Conservation (phyloP, 2,113 vertebrate species). For the Anthoscopus minutus region DNA sequence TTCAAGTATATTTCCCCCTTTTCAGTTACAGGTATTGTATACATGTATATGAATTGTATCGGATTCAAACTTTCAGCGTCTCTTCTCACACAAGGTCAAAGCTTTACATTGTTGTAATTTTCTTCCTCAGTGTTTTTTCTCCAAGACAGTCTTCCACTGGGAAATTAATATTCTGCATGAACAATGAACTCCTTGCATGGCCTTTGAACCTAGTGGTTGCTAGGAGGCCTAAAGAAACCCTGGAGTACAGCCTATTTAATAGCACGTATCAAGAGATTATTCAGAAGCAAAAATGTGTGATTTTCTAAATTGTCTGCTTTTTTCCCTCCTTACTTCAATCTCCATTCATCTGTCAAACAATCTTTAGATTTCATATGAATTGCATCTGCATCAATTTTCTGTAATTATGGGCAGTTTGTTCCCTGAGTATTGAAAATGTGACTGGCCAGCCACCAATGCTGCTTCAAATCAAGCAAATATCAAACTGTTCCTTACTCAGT, state of each 20-base stretch:
- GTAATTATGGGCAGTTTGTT: constrained; percentile 35
- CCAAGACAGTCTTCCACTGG: constrained; percentile 15
- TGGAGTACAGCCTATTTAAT: constrained; percentile 56
- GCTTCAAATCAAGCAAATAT: constrained; percentile 17
- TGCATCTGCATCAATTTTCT: constrained; percentile 17
- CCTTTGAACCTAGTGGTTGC: constrained; percentile 70
- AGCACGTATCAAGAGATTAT: constrained; percentile 44
- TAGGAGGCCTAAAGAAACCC: constrained; percentile 66
- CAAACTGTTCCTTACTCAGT: constrained; percentile 11
- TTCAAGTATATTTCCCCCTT: not conserved
- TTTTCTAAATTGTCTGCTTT: not conserved
- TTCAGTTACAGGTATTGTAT: not conserved
- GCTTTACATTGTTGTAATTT: constrained; percentile 10
- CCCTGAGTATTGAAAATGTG: not conserved
- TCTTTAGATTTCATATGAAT: not conserved
- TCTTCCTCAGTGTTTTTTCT: constrained; percentile 19
- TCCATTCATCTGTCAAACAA: constrained; percentile 11
- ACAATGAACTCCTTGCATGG: constrained; percentile 62
- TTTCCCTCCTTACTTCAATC: not conserved
- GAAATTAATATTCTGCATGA: constrained; percentile 68
- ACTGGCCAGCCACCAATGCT: constrained; percentile 12
- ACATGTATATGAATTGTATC: not conserved
- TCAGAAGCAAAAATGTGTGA: constrained; percentile 33
- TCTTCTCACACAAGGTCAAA: not conserved
- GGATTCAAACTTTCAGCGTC: not conserved